Evolutionary conservation across 2,113 vertebrate species (phyloP).

Genomic region (Equus quagga): DNA sequence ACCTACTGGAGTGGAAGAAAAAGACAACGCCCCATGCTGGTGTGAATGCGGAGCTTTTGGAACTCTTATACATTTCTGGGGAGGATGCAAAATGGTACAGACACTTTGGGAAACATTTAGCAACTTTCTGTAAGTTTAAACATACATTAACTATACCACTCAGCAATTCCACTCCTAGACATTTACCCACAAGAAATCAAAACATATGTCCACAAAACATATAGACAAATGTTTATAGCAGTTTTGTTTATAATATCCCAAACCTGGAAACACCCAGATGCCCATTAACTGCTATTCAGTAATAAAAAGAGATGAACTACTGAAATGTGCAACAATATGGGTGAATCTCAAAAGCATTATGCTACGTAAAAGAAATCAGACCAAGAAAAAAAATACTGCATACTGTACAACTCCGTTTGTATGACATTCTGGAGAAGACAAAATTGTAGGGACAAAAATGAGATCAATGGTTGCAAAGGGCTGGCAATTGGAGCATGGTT

Average conservation of each 20-base stretch:
- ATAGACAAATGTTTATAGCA: constrained; percentile 3
- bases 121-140: neutral
- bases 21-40: neutral
- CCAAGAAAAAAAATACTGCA: neutral
- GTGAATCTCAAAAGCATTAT: neutral
- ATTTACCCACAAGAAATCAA: constrained; percentile 17
- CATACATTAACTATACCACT: neutral
- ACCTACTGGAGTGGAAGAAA: neutral
- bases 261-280: neutral
- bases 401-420: neutral
- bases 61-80: neutral
- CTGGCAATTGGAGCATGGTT: neutral
- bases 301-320: neutral
- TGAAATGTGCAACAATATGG: neutral
- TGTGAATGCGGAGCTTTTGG: neutral
- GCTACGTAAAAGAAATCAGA: neutral
- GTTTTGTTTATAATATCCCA: constrained; percentile 7
- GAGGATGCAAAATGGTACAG: neutral
- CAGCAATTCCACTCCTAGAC: neutral
- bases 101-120: neutral
- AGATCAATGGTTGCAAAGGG: neutral
- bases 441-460: neutral
- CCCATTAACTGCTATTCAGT: neutral
- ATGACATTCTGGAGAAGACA: neutral
- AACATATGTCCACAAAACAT: neutral